Base-by-base conservation (phyloP, 1,140 invertebrate genomes). In the Sarcophaga bullata region DNA sequence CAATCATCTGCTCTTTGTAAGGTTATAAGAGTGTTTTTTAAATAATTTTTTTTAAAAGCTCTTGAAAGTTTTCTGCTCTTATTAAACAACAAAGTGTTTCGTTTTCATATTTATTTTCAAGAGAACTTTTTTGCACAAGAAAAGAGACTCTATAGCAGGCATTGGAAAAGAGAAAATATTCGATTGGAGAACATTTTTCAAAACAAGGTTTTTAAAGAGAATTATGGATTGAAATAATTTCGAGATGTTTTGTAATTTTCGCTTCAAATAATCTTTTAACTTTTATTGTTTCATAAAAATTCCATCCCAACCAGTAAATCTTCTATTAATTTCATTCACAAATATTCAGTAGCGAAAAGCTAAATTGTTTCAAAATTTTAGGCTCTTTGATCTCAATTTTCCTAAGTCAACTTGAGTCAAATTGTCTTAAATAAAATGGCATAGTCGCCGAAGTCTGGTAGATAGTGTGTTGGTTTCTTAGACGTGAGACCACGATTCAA, bases 1-100 rank as follows among this genome's bases (percentile, higher is more conserved):
- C 73, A 8, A 75, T 25, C 75, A 78, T 50, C 75, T 78, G 75
- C 48, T 76, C 73, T 76, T 76, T 76, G 47, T n/a, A 13, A 50
- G 0, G 48, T 13, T 17, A n/a, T n/a, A 78, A 78, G 75, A 78
- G 75, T 52, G 13, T n/a, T 48, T 47, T 17, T 4, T 6, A 9
- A 50, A 8, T 37, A 37, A 37, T 2, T 37, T 37, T 37, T 37
- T 37, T 37, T 37, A 37, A 50, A 78, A 78, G 75, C 75, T 78
- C 75, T 78, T 78, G 6, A n/a, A 25, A 50, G 75, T 78, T 78
- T 78, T 3, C 8, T 10, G n/a, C 75, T 78, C 75, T 78, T 78
- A 76, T 15, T 5, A 17, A 17, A n/a, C n/a, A n/a, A n/a, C n/a
- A n/a, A n/a, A 17, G 8, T 78, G 75, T 78, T 78, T 50, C 75